Conservation (phyloP, 2,888 invertebrate species). For the Tetranychus piercei region DNA sequence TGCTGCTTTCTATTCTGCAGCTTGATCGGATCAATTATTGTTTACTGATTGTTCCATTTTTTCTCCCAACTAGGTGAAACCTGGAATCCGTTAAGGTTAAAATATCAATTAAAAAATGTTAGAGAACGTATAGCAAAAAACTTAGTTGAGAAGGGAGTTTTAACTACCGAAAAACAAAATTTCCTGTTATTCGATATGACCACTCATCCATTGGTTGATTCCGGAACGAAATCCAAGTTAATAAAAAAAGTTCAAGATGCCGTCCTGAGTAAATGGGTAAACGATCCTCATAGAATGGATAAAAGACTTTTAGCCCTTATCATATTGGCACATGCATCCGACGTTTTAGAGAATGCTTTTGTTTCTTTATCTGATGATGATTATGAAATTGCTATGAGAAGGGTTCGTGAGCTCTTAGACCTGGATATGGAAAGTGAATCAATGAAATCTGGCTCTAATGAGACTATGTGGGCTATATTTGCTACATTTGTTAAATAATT, state of each 20-base stretch:
- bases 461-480: slow-evolving; percentile 97
- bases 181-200: slow-evolving; percentile 99
- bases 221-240: slow-evolving; percentile 78
- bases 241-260: slow-evolving; percentile 98
- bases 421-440: slow-evolving; percentile 91
- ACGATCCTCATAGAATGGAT: slow-evolving; percentile 93
- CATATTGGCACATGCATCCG: slow-evolving; percentile 88
- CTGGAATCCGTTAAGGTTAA: slow-evolving; percentile 96
- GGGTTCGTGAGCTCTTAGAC: slow-evolving; percentile 84
- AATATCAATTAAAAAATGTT: slow-evolving; percentile 95
- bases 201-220: slow-evolving; percentile 92
- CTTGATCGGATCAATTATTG: background rate
- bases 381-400: slow-evolving; percentile 91
- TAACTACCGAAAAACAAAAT: slow-evolving; percentile 98
- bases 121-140: slow-evolving; percentile 96
- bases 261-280: slow-evolving; percentile 83
- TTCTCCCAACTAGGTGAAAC: slow-evolving; percentile 57
- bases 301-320: slow-evolving; percentile 78
- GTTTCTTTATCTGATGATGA: slow-evolving; percentile 82
- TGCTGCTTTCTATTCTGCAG: too few species aligned
- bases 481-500: slow-evolving; percentile 43
- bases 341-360: slow-evolving; percentile 97
- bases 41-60: slow-evolving; percentile 14
- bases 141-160: slow-evolving; percentile 94
- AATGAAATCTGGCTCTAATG: slow-evolving; percentile 69